A percentile compares a stretch with the other conserved stretches of the same genome.
Evolutionary conservation across 2,113 vertebrate species (phyloP).

Genomic region (Scolopax mira): DNA sequence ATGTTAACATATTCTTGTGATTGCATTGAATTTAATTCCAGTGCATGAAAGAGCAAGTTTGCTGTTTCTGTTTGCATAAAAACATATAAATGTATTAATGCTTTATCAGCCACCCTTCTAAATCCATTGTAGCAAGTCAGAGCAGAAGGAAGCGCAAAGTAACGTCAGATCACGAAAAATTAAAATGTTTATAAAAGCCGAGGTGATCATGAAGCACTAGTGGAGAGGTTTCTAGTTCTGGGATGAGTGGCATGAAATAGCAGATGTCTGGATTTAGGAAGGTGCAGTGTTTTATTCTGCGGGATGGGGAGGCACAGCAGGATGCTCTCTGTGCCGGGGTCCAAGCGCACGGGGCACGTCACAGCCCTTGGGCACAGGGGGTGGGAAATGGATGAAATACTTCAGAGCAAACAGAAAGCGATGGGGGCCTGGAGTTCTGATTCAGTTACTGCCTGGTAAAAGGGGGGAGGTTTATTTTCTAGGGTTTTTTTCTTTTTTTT

Average conservation of each 20-base stretch:
- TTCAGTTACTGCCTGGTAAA: not conserved
- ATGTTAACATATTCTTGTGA: constrained; percentile 50
- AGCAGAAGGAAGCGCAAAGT: not conserved
- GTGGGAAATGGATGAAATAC: not conserved
- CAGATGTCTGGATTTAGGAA: not conserved
- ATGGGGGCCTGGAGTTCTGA: not conserved
- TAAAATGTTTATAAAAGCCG: not conserved
- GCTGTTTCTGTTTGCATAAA: not conserved
- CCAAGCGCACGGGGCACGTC: accelerated
- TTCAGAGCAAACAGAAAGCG: not conserved
- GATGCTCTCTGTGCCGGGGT: not conserved
- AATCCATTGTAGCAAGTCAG: not conserved
- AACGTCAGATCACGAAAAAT: not conserved
- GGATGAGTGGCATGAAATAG: not conserved
- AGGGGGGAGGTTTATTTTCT: not conserved
- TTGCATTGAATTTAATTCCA: constrained; percentile 15
- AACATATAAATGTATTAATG: not conserved
- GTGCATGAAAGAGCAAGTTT: not conserved
- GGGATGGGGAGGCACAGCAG: not conserved
- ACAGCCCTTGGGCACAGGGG: no score
- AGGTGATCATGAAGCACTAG: not conserved
- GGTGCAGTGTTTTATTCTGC: not conserved
- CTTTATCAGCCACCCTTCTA: not conserved
- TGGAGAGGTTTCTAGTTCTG: not conserved
- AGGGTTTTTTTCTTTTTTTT: no score